phyloP scores from a whole-genome alignment of 2,797 vertebrate genomes.

The Fratercula arctica region DNA sequence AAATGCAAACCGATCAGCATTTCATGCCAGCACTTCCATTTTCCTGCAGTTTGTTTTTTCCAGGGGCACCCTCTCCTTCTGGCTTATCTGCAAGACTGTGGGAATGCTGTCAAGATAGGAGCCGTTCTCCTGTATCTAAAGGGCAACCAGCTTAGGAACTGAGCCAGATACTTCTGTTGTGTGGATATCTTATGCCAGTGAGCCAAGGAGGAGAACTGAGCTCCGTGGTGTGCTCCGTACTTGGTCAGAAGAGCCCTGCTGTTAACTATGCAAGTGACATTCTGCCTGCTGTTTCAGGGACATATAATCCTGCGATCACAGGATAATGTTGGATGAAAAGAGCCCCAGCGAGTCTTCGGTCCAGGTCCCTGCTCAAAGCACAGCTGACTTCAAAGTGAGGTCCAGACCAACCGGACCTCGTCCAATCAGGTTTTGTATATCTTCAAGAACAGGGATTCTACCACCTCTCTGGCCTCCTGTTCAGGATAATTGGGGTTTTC shows the following conservation, averaged over 20 bases:
- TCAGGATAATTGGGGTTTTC: neutral
- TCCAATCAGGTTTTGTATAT: neutral
- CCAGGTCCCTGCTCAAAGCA: neutral
- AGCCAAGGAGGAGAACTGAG: neutral
- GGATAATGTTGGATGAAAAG: neutral
- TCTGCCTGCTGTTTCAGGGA: neutral
- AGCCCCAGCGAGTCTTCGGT: neutral
- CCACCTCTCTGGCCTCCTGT: neutral
- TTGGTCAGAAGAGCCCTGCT: neutral
- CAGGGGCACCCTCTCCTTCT: neutral
- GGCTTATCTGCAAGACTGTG: neutral
- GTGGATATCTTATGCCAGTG: neutral
- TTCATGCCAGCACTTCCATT: neutral
- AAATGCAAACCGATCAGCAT: neutral
- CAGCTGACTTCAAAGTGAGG: neutral
- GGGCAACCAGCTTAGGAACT: neutral
- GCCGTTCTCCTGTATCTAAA: neutral
- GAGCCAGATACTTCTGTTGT: neutral
- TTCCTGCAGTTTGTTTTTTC: conserved; percentile 20
- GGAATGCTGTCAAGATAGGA: neutral
- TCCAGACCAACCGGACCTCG: neutral
- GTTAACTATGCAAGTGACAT: neutral
- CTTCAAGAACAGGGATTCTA: neutral
- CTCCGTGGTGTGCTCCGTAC: fast-evolving
- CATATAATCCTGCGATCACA: neutral